These are phyloP conservation scores for Kuschelorhynchus macadamiae DNA, from an alignment of 2,888 invertebrate genomes.

Conservation along the genomic window DNA sequence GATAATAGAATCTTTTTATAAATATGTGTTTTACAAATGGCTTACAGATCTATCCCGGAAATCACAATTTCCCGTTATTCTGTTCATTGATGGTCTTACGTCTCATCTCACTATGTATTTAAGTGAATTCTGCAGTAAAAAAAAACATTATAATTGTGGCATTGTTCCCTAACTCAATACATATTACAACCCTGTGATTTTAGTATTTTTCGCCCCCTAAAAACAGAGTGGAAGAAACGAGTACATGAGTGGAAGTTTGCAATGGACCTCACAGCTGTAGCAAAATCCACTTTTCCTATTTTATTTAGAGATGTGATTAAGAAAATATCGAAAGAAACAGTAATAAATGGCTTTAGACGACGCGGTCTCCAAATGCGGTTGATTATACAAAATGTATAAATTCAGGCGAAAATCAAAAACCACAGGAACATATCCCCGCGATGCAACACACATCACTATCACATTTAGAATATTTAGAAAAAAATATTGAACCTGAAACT, in stretches of 20 bases:
- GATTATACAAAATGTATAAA: slow-evolving; percentile 1
- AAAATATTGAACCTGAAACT: neutral
- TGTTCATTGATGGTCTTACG: slow-evolving; percentile 65
- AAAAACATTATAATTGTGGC: slow-evolving; percentile 33
- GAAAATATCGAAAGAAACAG: neutral
- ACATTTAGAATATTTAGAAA: slow-evolving; percentile 1
- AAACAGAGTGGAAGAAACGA: neutral
- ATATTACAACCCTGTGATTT: neutral
- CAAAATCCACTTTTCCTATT: neutral
- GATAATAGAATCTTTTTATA: neutral
- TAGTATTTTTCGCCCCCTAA: neutral
- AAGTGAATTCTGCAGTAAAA: slow-evolving; percentile 62
- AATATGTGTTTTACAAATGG: neutral
- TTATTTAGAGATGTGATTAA: neutral
- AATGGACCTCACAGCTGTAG: neutral
- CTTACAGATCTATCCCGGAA: neutral
- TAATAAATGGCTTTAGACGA: neutral
- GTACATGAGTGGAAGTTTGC: slow-evolving; percentile 1
- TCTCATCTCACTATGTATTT: slow-evolving; percentile 6
- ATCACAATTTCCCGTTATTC: slow-evolving; percentile 57
- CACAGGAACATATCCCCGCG: too few species aligned
- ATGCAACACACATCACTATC: neutral
- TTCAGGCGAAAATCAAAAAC: neutral
- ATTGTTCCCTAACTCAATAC: neutral
- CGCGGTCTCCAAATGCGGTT: neutral